Evolutionary conservation across 1,140 invertebrate genomes (phyloP), one percentile per base, ranked within the genome.

Genomic region (Drosophila lacteicornis): DNA sequence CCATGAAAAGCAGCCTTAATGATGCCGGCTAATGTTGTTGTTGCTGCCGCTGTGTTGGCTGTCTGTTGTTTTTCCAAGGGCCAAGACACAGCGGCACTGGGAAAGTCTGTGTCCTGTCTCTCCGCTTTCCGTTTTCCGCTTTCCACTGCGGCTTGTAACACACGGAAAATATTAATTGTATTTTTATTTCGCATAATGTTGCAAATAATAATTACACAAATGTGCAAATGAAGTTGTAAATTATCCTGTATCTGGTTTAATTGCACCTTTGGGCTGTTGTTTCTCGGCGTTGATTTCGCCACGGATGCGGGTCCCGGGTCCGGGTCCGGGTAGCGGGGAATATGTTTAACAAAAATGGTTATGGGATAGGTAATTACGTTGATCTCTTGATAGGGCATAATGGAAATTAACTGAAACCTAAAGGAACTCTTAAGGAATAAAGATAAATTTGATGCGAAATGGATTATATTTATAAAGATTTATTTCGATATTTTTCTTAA

Each of bases 1-100:
- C 91, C 91, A 92, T 92, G 91, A 92, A 92, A 92, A 92, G 87
- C 91, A 92, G 85, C 87, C 87, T 92, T 92, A 92, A 92, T 92
- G 91, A 92, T 92, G 91, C 87, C 80, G 86, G 86, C 84, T 92
- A 92, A 92, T 91, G 86, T 86, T 91, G 75, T 83, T 80, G 59
- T 43, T 77, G 42, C 56, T 25, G 50, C 17, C 43, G 30, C 57
- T 60, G 30, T 61, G 79, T 77, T 77, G 76, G 33, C 53, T 76
- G 59, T 78, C 62, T 78, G 73, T 77, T 75, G 74, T 66, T 61
- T 70, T 76, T 67, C 56, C 46, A 17, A 67, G 43, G 38, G 19
- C 58, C 38, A 53, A 68, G 74, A 46, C 49, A 61, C 53, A 55
- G 33, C 27, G 12, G 6, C 6, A 15, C 42, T 45, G 69, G 25